phyloP scores from a whole-genome alignment of 2,797 vertebrate genomes.

The Gorsachius magnificus region DNA sequence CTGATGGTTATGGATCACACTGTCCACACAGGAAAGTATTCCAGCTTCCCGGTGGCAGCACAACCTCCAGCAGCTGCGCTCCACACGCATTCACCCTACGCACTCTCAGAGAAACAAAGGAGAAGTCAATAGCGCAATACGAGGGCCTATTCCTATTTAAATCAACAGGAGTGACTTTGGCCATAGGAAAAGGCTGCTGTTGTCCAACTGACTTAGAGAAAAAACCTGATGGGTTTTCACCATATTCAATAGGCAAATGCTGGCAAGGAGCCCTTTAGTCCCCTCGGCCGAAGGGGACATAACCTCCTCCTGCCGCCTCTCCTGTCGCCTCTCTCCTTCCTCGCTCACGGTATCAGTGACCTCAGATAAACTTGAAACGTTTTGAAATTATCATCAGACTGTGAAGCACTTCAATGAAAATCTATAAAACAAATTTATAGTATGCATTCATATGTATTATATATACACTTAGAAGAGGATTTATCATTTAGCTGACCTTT shows the following conservation, averaged over 20 bases:
- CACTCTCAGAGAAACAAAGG: constrained; percentile 31
- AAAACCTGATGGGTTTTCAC: not conserved
- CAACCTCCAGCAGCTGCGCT: constrained; percentile 16
- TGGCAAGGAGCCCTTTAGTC: not conserved
- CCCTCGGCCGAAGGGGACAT: not conserved
- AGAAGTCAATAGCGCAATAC: not conserved
- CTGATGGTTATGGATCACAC: not conserved
- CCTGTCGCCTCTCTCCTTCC: not conserved
- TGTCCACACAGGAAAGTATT: not conserved
- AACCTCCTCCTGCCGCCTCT: not conserved
- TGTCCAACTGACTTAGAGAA: not conserved
- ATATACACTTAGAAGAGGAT: constrained; percentile 38
- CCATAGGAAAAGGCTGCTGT: constrained; percentile 4
- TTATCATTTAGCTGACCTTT: constrained; percentile 67
- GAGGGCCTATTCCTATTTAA: not conserved
- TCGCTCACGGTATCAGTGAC: not conserved
- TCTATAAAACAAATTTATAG: constrained; percentile 66
- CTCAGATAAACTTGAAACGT: constrained; percentile 43
- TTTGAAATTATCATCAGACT: constrained; percentile 55
- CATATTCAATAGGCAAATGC: not conserved
- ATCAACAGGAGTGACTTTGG: not conserved
- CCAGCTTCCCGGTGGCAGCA: not conserved
- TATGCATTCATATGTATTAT: constrained; percentile 50
- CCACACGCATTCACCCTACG: not conserved
- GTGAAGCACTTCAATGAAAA: constrained; percentile 60